Conservation (phyloP, 1,140 invertebrate genomes). For the Zeugodacus cucurbitae region DNA sequence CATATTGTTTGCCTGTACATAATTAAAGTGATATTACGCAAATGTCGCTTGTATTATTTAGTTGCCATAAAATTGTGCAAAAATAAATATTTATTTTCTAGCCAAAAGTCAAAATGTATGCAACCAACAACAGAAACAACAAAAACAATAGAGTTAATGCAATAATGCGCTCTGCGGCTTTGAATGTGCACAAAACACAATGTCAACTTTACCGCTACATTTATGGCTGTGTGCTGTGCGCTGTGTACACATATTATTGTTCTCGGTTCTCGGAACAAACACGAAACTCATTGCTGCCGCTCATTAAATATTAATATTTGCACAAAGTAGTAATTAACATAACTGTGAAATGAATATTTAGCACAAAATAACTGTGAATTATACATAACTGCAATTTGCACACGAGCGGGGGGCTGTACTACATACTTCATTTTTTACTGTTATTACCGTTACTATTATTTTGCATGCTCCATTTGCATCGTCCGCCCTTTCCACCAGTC, state of each 20-base stretch:
- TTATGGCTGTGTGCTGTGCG: not conserved
- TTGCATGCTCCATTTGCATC: not conserved
- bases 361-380: not conserved
- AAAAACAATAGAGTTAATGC: not conserved
- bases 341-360: conserved; percentile 20
- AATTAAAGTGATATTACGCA: not conserved
- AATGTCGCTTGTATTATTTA: not conserved
- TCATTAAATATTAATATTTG: conserved; percentile 7
- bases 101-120: not conserved
- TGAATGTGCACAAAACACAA: not conserved
- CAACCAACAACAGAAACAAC: not conserved
- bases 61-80: not conserved
- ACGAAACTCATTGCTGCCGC: not conserved
- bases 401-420: not conserved
- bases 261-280: not conserved
- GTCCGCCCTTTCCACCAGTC: not conserved
- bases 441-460: not conserved
- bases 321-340: not conserved
- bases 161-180: not conserved
- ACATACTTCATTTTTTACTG: not conserved
- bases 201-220: not conserved
- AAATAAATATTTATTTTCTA: not conserved
- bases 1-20: no score
- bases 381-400: not conserved
- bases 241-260: not conserved